Base-by-base conservation (phyloP, 1,140 invertebrate species). In the Lasioglossum baleicum region DNA sequence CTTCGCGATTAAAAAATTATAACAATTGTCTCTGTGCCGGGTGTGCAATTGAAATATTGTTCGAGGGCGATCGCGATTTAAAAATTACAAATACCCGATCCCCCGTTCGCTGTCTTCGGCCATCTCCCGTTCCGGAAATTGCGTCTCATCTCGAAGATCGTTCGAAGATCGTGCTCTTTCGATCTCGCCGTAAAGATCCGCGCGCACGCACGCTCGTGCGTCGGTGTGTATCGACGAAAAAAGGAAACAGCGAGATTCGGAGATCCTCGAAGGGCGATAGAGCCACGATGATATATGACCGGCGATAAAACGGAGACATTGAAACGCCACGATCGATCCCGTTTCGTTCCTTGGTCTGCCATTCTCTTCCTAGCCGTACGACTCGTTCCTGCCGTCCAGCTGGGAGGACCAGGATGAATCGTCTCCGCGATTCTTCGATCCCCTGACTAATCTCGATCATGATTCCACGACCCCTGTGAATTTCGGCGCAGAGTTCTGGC, bases 261-360 rank as follows among this genome's bases (percentile, higher is more conserved):
- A 90, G 90, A 91, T 91, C 90, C 85, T 86, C 82, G 86, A 74
- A 81, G 84, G 73, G 81, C 83, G 90, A 91, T 86, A 88, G 91
- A 91, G 88, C 84, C 90, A 86, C 87, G 90, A 92, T 92, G 91
- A 92, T 92, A 91, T 92, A 92, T 83, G 90, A 88, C 87, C 84
- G 86, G 87, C 89, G 91, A 92, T 92, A 91, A 90, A 90, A 84
- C 87, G 83, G 88, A 91, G 89, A 92, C 90, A 92, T 91, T 90
- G 89, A 90, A 87, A 88, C 85, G 77, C 84, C 78, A 44, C 65
- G 85, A 91, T 90, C 90, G 88, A 91, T 90, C 76, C 80, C 83
- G 74, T 85, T 88, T 83, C 86, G 82, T 88, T 89, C 90, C 84
- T 87, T 80, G 78, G 74, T 51, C 79, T 85, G 75, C 85, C 82